phyloP scores from a whole-genome alignment of 2,888 invertebrate species.

The Dysmachus trigonus region DNA sequence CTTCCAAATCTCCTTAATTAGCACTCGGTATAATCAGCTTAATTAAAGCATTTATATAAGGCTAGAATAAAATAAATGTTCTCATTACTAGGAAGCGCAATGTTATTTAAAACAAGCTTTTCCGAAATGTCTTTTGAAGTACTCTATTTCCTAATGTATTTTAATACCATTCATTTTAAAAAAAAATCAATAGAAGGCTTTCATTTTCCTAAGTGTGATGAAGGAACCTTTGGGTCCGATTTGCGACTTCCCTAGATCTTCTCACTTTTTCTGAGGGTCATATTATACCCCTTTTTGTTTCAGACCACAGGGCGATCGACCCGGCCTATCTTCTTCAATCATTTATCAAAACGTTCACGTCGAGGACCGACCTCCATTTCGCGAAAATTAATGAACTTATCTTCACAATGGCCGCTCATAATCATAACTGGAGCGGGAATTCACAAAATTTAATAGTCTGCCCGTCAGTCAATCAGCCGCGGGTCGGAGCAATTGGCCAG shows the following conservation, averaged over 20 bases:
- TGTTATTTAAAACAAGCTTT: too few species aligned
- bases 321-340: neutral
- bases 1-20: too few species aligned
- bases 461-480: neutral
- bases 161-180: neutral
- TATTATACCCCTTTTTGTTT: neutral
- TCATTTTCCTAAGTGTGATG: neutral
- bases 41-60: neutral
- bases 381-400: neutral
- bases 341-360: neutral
- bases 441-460: neutral
- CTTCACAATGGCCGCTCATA: neutral
- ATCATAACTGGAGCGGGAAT: neutral
- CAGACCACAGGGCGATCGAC: neutral
- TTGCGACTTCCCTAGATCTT: neutral
- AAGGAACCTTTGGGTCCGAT: neutral
- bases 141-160: neutral
- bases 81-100: neutral
- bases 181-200: neutral
- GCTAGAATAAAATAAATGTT: neutral
- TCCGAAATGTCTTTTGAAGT: neutral
- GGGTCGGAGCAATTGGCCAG: neutral
- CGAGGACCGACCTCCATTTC: neutral
- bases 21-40: too few species aligned
- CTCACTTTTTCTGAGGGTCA: neutral